A percentile compares a stretch with the other conserved stretches of the same genome.
Conservation (phyloP, 2,797 vertebrate species). For the Malacoctenus gilli region DNA sequence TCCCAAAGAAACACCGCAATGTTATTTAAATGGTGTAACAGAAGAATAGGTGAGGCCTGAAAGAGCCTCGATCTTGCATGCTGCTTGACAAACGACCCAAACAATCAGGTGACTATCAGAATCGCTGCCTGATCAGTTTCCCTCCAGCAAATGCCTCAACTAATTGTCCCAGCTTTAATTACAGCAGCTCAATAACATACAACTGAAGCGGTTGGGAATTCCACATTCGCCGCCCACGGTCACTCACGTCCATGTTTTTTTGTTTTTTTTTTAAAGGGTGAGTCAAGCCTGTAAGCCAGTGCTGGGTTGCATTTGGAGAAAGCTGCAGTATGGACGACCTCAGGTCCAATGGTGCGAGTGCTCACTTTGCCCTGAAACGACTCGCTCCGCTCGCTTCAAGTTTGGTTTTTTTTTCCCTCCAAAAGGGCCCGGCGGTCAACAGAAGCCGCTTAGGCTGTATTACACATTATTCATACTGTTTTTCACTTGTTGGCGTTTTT, state of each 20-base stretch:
- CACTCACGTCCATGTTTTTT: not conserved
- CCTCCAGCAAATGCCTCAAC: not conserved
- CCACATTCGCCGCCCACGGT: too few relatives aligned
- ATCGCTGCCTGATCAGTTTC: conserved; percentile 11
- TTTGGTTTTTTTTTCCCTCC: conserved; percentile 21
- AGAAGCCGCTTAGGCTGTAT: conserved; percentile 3
- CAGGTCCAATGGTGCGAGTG: conserved; percentile 3
- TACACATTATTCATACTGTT: conserved; percentile 1
- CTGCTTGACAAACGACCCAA: not conserved
- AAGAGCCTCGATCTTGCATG: not conserved
- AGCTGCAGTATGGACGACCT: conserved; percentile 10
- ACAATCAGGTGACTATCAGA: not conserved
- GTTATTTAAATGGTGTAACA: too few relatives aligned
- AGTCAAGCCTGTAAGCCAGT: not conserved
- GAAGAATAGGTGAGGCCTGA: not conserved
- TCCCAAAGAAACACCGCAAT: not conserved
- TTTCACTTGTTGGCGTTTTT: not conserved
- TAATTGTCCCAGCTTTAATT: conserved; percentile 16
- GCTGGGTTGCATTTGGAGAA: conserved; percentile 1
- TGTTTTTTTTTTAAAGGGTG: not conserved
- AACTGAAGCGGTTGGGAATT: not conserved
- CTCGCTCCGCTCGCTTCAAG: conserved; percentile 30
- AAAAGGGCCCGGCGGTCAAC: conserved; percentile 16
- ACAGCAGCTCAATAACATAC: conserved; percentile 9
- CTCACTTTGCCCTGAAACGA: conserved; percentile 17